phyloP scores from a whole-genome alignment of 2,888 invertebrate genomes.

The Lutraria lutraria region DNA sequence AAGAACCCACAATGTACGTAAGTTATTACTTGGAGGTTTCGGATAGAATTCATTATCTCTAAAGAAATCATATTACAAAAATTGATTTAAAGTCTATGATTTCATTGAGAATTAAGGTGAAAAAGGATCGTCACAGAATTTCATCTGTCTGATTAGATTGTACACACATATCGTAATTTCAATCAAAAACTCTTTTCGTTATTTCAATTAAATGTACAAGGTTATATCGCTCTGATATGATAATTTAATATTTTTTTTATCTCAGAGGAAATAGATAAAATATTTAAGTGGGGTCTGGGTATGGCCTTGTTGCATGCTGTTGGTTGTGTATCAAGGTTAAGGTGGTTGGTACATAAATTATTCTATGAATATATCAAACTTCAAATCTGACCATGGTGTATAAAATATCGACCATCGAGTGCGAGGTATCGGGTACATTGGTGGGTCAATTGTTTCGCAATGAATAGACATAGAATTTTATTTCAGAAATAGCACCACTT shows the following conservation, averaged over 20 bases:
- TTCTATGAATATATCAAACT: too few relatives aligned
- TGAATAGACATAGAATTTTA: too few relatives aligned
- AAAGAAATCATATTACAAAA: not conserved
- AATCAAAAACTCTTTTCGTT: not conserved
- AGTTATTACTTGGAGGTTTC: not conserved
- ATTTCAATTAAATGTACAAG: conserved; percentile 5
- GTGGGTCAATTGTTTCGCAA: too few relatives aligned
- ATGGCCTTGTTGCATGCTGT: not conserved
- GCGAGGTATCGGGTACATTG: too few relatives aligned
- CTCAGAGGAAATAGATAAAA: not conserved
- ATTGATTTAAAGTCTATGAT: not conserved
- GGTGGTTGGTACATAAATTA: too few relatives aligned
- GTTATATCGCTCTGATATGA: not conserved
- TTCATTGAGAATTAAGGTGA: not conserved
- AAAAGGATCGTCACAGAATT: not conserved
- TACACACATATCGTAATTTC: conserved; percentile 6
- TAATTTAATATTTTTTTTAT: not conserved
- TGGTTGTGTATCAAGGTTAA: too few relatives aligned
- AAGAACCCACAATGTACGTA: not conserved
- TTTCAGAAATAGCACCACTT: too few relatives aligned
- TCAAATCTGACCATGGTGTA: too few relatives aligned
- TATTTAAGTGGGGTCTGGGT: not conserved
- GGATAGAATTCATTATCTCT: not conserved
- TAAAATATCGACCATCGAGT: too few relatives aligned
- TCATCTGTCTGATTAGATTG: not conserved